Conservation (phyloP, 2,797 vertebrate species). For the Gastrophryne carolinensis region DNA sequence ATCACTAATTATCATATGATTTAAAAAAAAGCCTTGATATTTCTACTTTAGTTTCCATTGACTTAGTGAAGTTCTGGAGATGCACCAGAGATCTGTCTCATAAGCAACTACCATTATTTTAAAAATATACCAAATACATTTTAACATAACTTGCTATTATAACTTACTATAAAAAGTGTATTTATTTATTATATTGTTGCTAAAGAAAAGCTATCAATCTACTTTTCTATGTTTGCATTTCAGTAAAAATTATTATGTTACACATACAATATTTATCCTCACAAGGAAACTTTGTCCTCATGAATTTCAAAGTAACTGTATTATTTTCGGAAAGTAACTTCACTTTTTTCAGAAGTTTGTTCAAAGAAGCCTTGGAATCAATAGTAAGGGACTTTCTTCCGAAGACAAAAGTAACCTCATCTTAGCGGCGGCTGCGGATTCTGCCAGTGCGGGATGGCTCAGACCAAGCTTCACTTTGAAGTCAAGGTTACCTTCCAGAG, state of each 20-base stretch:
- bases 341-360: conserved; percentile 52
- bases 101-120: too few species aligned
- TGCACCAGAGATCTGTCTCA: too few species aligned
- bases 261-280: conserved; percentile 45
- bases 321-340: conserved; percentile 49
- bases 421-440: conserved; percentile 42
- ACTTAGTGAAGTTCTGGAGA: not conserved
- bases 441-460: conserved; percentile 45
- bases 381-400: conserved; percentile 53
- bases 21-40: too few species aligned
- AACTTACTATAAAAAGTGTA: not conserved
- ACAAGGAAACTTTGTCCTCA: conserved; percentile 51
- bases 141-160: too few species aligned
- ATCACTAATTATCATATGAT: too few species aligned
- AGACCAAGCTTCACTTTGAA: conserved; percentile 49
- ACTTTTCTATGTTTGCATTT: not conserved
- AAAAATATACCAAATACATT: too few species aligned
- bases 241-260: conserved; percentile 19
- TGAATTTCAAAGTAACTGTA: conserved; percentile 52
- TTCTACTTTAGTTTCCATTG: not conserved
- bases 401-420: conserved; percentile 53
- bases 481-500: conserved; percentile 52
- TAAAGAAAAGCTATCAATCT: not conserved
- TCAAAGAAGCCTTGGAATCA: conserved; percentile 48
- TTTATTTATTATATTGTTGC: not conserved